Base-by-base conservation (phyloP, 2,113 vertebrate species). In the Oriolus oriolus region DNA sequence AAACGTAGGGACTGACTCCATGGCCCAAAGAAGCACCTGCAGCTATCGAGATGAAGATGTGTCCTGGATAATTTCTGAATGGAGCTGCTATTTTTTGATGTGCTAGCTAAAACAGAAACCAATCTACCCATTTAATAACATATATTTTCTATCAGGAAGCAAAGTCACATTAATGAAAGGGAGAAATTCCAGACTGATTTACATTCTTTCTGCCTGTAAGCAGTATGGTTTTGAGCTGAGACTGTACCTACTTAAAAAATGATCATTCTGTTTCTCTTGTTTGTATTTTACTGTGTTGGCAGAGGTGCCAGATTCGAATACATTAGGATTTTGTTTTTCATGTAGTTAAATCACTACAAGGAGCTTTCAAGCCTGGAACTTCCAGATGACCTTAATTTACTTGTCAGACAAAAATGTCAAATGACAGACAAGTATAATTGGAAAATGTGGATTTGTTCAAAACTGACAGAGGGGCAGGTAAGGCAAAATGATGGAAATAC, bases 361-460 rank as follows among this genome's bases (percentile, higher is more conserved):
- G 54, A 50, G 28, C 52, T 92, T 84, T 90, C 77, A 88, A 88
- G 50, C 45, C 84, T 94, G 45, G 91, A 66, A 95, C 35, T 80
- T 96, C 68, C 59, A 9, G 11, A 95, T 90, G 92, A 89, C 54
- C 59, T 87, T 96, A 95, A 96, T 97, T 95, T 97, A 96, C 79
- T 86, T 90, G 89, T 95, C 94, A 97, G 88, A 93, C 53, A 94
- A 96, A 97, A 97, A 92, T 82, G 76, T 68, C 84, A 90, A 85
- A 87, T 54, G 95, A 77, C 52, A 85, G 78, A 84, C 39, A 81
- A 61, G 16, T 44, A 85, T 93, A 97, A 97, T 37, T 96, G 87
- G 80, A 96, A 97, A 97, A 96, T 52, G 54, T 61, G 89, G 45
- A 63, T 93, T 91, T 94, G 70, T 70, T 93, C 95, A 75, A 89